These are phyloP conservation scores for Polia nebulosa DNA, from an alignment of 2,888 invertebrate species.

Conservation along the genomic window DNA sequence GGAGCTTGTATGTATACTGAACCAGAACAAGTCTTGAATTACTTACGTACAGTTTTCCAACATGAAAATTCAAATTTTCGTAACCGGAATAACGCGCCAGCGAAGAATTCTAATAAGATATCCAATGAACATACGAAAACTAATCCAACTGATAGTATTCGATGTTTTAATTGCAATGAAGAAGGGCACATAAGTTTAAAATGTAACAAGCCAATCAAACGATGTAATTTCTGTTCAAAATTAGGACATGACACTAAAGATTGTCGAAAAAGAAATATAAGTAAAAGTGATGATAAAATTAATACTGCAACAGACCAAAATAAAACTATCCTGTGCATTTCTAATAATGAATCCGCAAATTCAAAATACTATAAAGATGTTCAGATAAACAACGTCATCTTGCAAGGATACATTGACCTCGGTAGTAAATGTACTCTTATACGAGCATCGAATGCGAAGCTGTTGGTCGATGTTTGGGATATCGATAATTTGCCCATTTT, in stretches of 20 bases:
- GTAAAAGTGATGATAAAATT: not conserved
- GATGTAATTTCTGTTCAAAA: not conserved
- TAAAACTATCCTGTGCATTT: slow-evolving; percentile 17
- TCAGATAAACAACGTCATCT: not conserved
- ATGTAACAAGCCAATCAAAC: not conserved
- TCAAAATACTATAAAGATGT: slow-evolving; percentile 1
- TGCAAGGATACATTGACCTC: slow-evolving; percentile 6
- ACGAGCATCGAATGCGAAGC: slow-evolving; percentile 12
- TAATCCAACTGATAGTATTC: not conserved
- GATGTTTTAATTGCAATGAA: not conserved
- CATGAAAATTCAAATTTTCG: slow-evolving; percentile 1
- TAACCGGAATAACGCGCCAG: not conserved
- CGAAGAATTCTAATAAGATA: not conserved
- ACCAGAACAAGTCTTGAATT: not conserved
- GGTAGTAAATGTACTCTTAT: slow-evolving; percentile 19
- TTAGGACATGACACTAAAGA: slow-evolving; percentile 16
- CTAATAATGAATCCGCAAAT: slow-evolving; percentile 6
- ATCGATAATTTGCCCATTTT: slow-evolving; percentile 10
- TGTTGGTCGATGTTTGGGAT: not conserved
- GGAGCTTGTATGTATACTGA: too few species aligned
- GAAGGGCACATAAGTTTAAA: slow-evolving; percentile 1
- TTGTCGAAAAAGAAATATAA: not conserved
- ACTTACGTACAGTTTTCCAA: slow-evolving; percentile 1
- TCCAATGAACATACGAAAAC: not conserved
- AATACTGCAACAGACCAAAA: slow-evolving; percentile 1